Percentiles rank a stretch among this genome's conserved stretches.
Evolutionary conservation across 2,797 vertebrate genomes (phyloP).

Genomic region (Microctenopoma stevenorrisi): DNA sequence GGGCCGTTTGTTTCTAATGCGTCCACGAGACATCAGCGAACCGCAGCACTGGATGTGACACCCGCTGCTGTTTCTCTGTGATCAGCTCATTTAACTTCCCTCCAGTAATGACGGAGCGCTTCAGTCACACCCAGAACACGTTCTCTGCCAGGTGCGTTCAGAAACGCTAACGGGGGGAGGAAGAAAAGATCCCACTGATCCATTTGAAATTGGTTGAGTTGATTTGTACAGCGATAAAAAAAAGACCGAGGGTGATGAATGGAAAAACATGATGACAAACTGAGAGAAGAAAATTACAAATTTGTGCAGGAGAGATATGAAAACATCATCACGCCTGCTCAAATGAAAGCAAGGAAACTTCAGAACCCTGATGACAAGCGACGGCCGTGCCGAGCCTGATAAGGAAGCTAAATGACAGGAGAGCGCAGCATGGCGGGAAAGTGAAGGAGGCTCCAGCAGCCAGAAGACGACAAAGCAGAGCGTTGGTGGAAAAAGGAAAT

Average conservation of each 20-base stretch:
- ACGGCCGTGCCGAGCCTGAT: conserved; percentile 34
- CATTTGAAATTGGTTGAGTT: conserved; percentile 58
- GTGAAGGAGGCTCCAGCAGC: conserved; percentile 11
- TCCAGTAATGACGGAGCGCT: conserved; percentile 22
- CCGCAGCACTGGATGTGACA: neutral
- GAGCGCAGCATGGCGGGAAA: conserved; percentile 37
- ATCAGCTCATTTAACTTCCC: conserved; percentile 45
- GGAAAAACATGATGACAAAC: conserved; percentile 60
- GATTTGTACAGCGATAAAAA: conserved; percentile 52
- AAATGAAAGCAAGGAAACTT: conserved; percentile 60
- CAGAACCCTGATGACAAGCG: conserved; percentile 57
- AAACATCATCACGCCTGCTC: conserved; percentile 50
- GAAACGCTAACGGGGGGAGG: conserved; percentile 4
- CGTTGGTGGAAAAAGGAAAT: no score
- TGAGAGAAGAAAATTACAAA: conserved; percentile 66
- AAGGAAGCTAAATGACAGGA: conserved; percentile 52
- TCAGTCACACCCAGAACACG: conserved; percentile 15
- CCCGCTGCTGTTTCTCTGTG: conserved; percentile 14
- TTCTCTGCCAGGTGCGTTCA: conserved; percentile 49
- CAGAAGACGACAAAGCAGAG: conserved; percentile 40
- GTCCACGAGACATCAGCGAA: neutral
- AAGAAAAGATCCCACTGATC: conserved; percentile 31
- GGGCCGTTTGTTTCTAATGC: neutral
- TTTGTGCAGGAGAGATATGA: conserved; percentile 55
- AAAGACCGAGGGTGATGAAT: conserved; percentile 41